Evolutionary conservation across 2,113 vertebrate species (phyloP), one percentile per base, ranked within the genome.

Genomic region (Todiramphus saurophagus): DNA sequence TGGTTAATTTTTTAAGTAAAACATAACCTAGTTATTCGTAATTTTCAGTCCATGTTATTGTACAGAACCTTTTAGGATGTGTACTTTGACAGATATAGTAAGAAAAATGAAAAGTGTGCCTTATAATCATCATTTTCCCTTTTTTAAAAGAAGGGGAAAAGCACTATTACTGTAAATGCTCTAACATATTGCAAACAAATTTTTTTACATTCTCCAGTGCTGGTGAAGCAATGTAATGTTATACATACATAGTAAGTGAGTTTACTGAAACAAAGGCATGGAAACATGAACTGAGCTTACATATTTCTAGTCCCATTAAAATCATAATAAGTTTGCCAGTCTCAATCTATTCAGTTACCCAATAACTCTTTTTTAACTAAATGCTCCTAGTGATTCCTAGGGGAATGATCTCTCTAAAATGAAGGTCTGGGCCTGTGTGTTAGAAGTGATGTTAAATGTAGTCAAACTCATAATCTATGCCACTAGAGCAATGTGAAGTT

Each of bases 271-370:
- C n/a, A 68, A 62, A 96, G 53, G 72, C 7, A 83, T 18, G 17
- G 59, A 60, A 87, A 91, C 92, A 93, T 78, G 19, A 96, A 94
- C 41, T 90, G 86, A 73, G 16, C 20, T 96, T 95, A 66, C 30
- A 72, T 55, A 67, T 23, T 93, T 94, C 80, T 93, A 87, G 31
- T 97, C 63, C 67, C 74, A 92, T 96, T 97, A 96, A 96, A 87
- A 96, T 96, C 39, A 75, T 89, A 93, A 94, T 50, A 89, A 7
- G 20, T 82, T 87, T 75, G 5, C 8, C 16, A 56, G 11, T 77
- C 56, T 85, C 68, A 76, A 69, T 79, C 90, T 93, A 43, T 31
- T 87, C 53, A 89, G 24, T 12, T 14, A 76, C 28, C n/a, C 2
- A 2, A 48, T 63, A 91, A 67, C 31, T 35, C 9, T 19, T 63